These are phyloP conservation scores for Tolypeutes matacus DNA, from an alignment of 2,797 vertebrate species.

Conservation along the genomic window DNA sequence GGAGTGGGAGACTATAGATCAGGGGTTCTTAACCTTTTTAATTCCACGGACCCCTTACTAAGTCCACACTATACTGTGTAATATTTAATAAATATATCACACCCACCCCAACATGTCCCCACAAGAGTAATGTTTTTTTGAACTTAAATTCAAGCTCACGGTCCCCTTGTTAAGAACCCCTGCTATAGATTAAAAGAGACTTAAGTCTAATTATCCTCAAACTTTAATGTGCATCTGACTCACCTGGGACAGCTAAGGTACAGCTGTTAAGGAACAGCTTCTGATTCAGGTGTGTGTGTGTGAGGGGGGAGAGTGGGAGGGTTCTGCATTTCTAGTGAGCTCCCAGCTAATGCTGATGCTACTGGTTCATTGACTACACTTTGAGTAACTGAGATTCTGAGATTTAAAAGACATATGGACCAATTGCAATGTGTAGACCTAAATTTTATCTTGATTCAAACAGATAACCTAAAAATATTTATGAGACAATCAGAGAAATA, in stretches of 20 bases:
- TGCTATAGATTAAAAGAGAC: not conserved
- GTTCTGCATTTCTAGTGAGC: not conserved
- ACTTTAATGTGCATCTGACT: not conserved
- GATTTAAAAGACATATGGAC: not conserved
- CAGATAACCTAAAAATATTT: not conserved
- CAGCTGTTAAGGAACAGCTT: not conserved
- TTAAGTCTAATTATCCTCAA: not conserved
- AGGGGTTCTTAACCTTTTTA: too few relatives aligned
- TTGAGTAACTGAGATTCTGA: not conserved
- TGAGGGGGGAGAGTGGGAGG: too few relatives aligned
- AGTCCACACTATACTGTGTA: too few relatives aligned
- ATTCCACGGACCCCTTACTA: too few relatives aligned
- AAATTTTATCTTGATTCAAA: not conserved
- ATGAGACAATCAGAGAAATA: conserved; percentile 26
- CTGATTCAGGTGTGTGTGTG: not conserved
- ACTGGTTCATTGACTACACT: not conserved
- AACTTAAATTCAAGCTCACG: too few relatives aligned
- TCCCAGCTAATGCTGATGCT: not conserved
- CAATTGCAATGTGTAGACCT: not conserved
- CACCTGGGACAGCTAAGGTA: not conserved
- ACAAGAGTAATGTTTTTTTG: too few relatives aligned
- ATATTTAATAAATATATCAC: too few relatives aligned
- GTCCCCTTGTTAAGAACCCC: too few relatives aligned
- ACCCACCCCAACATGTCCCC: too few relatives aligned
- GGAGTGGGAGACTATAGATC: not conserved